Evolutionary conservation across 1,140 invertebrate genomes (phyloP), one percentile per base, ranked within the genome.

Genomic region (Temnothorax longispinosus): DNA sequence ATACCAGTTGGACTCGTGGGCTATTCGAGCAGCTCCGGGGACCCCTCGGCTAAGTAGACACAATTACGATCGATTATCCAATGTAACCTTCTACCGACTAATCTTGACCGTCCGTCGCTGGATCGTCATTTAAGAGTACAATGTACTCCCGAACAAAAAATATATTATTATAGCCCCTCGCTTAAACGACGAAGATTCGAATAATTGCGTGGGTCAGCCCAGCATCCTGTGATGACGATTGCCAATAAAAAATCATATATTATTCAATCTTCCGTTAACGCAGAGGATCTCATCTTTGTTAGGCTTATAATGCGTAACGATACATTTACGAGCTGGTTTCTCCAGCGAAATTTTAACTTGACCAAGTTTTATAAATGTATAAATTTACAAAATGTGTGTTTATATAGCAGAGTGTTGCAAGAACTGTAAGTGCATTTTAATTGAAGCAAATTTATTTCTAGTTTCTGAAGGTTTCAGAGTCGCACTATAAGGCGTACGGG

Each of bases 51-150:
- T 92, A 92, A 93, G 88, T 92, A 92, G 91, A 89, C 86, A 76
- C 91, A 93, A 93, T 92, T 93, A 92, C 87, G 87, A 92, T 92
- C 87, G 91, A 92, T 92, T 92, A 92, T 92, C 88, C 91, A 90
- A 92, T 92, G 85, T 88, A 90, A 67, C 62, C 56, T 89, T 74
- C 65, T 47, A 85, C 64, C 74, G 56, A 87, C 90, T 90, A 91
- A 92, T 92, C 90, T 89, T 86, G 60, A 86, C 74, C 67, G 81
- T 65, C 32, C n/a, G 86, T 71, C 50, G 80, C 15, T 71, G 64
- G 47, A 10, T 15, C 35, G 50, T 64, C 54, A 65, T 52, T 78
- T 84, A 62, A 74, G 72, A 50, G 52, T 75, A 44, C 54, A 52
- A 88, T 72, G 35, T 81, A 54, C 60, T 41, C 32, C 18, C 4